Percentiles rank a stretch among this genome's conserved stretches.
Conservation (phyloP, 2,888 invertebrate species). For the Drosophila anomelani region DNA sequence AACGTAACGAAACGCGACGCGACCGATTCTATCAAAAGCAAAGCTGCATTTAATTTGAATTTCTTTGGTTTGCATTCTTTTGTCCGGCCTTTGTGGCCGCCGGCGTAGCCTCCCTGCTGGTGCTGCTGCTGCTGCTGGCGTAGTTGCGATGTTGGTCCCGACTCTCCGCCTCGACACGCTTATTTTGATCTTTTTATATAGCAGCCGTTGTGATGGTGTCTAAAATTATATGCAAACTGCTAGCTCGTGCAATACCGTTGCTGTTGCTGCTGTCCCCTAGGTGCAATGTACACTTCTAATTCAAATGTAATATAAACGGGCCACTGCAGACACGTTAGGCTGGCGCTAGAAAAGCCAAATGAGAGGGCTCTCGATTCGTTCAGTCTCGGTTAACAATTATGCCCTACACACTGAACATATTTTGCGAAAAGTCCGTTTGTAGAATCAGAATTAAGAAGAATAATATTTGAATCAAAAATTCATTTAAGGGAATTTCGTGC, state of each 20-base stretch:
- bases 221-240: conserved; percentile 69
- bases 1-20: conserved; percentile 27
- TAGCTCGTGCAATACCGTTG: conserved; percentile 34
- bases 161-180: conserved; percentile 46
- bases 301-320: conserved; percentile 69
- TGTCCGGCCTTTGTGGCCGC: conserved; percentile 64
- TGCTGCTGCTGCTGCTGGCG: conserved; percentile 5
- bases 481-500: background rate
- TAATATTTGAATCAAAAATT: background rate
- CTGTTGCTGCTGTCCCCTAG: conserved; percentile 31
- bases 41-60: conserved; percentile 75
- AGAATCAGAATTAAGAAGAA: background rate
- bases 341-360: conserved; percentile 29
- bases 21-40: conserved; percentile 73
- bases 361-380: conserved; percentile 14
- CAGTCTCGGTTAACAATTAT: background rate
- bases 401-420: background rate
- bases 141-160: conserved; percentile 12
- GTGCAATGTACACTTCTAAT: conserved; percentile 77
- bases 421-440: background rate
- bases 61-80: conserved; percentile 66
- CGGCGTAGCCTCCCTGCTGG: conserved; percentile 34
- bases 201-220: conserved; percentile 62
- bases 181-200: conserved; percentile 70
- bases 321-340: conserved; percentile 48